Evolutionary conservation across 1,140 invertebrate species (phyloP).

Genomic region (Aphelenchoides avenae): DNA sequence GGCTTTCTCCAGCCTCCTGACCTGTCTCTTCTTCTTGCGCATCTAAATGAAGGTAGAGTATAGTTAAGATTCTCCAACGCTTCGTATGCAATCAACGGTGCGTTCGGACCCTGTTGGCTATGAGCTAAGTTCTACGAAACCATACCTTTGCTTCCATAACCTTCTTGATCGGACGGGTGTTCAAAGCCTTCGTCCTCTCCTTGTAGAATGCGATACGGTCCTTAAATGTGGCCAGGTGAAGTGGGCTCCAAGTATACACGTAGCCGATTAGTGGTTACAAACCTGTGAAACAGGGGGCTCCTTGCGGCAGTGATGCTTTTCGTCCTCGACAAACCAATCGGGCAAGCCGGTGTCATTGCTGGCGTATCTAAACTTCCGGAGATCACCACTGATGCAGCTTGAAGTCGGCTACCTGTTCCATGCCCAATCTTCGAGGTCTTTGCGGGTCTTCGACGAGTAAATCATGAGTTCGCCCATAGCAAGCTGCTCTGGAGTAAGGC

Average conservation of each 20-base stretch:
- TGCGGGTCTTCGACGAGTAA: constrained; percentile 76
- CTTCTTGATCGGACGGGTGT: constrained; percentile 92
- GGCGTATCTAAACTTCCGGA: constrained; percentile 61
- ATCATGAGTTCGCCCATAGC: constrained; percentile 79
- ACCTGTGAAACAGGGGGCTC: constrained; percentile 67
- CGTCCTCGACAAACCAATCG: constrained; percentile 92
- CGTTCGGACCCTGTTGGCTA: too few species aligned
- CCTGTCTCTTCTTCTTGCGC: constrained; percentile 80
- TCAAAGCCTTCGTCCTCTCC: constrained; percentile 74
- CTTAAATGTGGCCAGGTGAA: constrained; percentile 44
- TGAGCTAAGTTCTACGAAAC: too few species aligned
- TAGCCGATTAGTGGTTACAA: background rate
- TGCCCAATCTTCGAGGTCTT: constrained; percentile 77
- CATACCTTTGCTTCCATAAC: constrained; percentile 96
- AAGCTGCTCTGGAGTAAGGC: constrained; percentile 76
- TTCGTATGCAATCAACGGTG: too few species aligned
- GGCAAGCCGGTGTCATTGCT: constrained; percentile 77
- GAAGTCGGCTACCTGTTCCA: constrained; percentile 84
- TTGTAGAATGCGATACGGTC: constrained; percentile 65
- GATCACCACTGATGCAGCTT: constrained; percentile 1
- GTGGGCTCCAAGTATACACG: constrained; percentile 10
- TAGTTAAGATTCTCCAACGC: too few species aligned
- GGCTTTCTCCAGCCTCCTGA: constrained; percentile 76
- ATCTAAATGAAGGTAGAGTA: too few species aligned
- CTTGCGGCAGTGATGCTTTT: constrained; percentile 80